Evolutionary conservation across 2,888 invertebrate genomes (phyloP), one percentile per base, ranked within the genome.

Genomic region (Boloria euphrosyne): DNA sequence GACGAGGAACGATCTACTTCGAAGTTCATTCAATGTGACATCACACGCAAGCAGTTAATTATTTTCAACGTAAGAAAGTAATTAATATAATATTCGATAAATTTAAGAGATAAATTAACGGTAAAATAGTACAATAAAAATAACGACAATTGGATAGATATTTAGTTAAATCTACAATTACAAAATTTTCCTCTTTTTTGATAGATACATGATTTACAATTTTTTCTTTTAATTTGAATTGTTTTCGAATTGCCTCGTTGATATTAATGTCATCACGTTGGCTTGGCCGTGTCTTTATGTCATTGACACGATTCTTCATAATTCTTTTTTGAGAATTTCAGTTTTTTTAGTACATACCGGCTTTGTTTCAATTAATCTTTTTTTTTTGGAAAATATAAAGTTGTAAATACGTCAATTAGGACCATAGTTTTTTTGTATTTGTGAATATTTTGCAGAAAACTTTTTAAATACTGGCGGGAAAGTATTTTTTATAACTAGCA

Each of bases 11-110:
- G 87, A 86, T 90, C 91, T 88, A 87, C 89, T 78, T 90, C 90
- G 90, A 89, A 89, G 90, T 80, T 92, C 91, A 92, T 92, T 92
- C 92, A 92, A 92, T 90, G 91, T 86, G 86, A 85, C 91, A 91
- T 90, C 79, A 82, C 87, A 85, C 81, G 76, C 87, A 84, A 83
- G 86, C 80, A 86, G 86, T 83, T 86, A 90, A 85, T 84, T 85
- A 84, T 83, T 80, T 85, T 85, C 85, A 87, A 76, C 82, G 78
- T 86, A 85, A 84, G 80, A 86, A 85, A 86, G 76, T 77, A 85
- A 86, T 80, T 85, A 89, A 85, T 86, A 87, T 81, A 86, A 85
- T 85, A 85, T 78, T 84, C 84, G 87, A 88, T 87, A 90, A 86
- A 86, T 86, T 85, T 79, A 87, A 85, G 82, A 83, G 83, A 86